A percentile compares a stretch with the other conserved stretches of the same genome.
These are phyloP conservation scores for Leucophenga maculata DNA, from an alignment of 2,888 invertebrate species.

Conservation along the genomic window DNA sequence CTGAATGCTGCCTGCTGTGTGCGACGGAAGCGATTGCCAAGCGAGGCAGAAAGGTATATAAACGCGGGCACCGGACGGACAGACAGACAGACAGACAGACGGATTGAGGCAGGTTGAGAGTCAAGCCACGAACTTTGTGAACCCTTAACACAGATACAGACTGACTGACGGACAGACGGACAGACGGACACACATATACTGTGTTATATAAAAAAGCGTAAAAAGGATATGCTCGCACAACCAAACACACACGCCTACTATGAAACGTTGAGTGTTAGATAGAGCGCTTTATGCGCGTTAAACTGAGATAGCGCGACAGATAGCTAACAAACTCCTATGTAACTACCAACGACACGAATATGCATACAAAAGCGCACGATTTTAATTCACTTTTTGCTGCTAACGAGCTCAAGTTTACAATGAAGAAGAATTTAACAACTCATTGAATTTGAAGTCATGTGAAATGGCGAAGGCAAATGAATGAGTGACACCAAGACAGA, in stretches of 20 bases:
- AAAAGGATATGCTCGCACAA: conserved; percentile 6
- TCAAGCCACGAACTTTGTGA: too few species aligned
- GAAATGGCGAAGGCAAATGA: conserved; percentile 21
- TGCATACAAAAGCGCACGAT: background rate
- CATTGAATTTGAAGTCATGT: conserved; percentile 65
- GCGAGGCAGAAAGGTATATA: background rate
- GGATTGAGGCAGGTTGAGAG: too few species aligned
- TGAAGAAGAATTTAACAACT: conserved; percentile 62
- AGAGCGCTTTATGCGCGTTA: background rate
- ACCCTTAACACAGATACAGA: background rate
- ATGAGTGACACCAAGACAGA: background rate
- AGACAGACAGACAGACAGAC: too few species aligned
- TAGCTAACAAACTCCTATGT: conserved; percentile 30
- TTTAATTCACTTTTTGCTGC: conserved; percentile 29
- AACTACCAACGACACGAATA: background rate
- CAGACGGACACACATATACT: background rate
- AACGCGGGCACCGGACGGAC: background rate
- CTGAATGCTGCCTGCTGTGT: background rate
- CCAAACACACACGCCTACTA: background rate
- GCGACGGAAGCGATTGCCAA: background rate
- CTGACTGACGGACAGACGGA: background rate
- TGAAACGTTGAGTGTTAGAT: too few species aligned
- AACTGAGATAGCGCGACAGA: conserved; percentile 15
- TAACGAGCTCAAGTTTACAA: conserved; percentile 61
- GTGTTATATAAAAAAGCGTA: background rate